Conservation (phyloP, 2,888 invertebrate genomes). For the Aleiodes testaceus region DNA sequence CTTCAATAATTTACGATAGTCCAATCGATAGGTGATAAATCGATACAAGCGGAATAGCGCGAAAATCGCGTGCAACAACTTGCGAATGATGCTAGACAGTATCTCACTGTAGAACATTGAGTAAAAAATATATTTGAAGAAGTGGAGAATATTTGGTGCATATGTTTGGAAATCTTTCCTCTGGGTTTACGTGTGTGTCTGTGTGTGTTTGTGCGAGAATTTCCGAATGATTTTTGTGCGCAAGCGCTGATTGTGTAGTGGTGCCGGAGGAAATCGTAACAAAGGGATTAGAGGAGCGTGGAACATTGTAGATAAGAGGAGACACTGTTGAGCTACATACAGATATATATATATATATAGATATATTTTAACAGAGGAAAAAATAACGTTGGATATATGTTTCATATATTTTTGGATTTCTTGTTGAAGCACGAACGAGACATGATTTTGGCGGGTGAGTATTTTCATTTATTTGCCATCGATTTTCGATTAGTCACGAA, state of each 20-base stretch:
- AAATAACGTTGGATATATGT: constrained; percentile 51
- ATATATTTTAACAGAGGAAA: constrained; percentile 2
- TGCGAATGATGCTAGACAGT: constrained; percentile 25
- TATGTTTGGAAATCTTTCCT: constrained; percentile 1
- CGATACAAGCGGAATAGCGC: constrained; percentile 27
- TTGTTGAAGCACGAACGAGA: constrained; percentile 58
- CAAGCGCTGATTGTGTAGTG: constrained; percentile 15
- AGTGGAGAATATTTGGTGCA: background rate
- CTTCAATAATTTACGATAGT: constrained; percentile 24
- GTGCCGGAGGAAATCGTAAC: constrained; percentile 26
- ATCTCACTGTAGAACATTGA: background rate
- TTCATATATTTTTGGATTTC: constrained; percentile 62
- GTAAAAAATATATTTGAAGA: constrained; percentile 13
- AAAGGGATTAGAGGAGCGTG: constrained; percentile 37
- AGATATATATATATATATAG: constrained; percentile 24
- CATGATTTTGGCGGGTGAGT: constrained; percentile 60
- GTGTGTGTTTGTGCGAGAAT: background rate
- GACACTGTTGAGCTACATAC: constrained; percentile 18
- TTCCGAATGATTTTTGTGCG: constrained; percentile 23
- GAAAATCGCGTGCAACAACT: constrained; percentile 34
- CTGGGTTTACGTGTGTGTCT: background rate
- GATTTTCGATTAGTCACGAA: too few relatives aligned
- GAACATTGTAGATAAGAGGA: constrained; percentile 30
- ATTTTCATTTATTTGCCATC: background rate
- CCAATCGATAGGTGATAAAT: constrained; percentile 36